A percentile compares a stretch with the other conserved stretches of the same genome.
phyloP scores from a whole-genome alignment of 2,113 vertebrate species.

The Antechinus flavipes region DNA sequence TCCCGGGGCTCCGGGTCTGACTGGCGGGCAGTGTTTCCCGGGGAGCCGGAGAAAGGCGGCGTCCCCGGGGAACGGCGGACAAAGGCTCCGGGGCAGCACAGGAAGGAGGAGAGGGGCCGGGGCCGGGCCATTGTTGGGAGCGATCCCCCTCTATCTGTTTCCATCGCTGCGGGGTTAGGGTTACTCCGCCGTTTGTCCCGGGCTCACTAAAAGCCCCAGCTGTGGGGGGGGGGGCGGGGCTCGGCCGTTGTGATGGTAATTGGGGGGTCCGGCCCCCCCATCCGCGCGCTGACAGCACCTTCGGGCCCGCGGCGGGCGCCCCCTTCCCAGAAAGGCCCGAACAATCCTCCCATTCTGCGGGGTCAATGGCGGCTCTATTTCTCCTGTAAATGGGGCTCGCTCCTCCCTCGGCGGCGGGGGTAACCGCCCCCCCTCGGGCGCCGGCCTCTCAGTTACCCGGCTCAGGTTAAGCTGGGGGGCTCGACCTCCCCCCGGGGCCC shows the following conservation, averaged over 20 bases:
- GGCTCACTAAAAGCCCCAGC: slow-evolving; percentile 42
- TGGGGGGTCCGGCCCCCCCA: neutral
- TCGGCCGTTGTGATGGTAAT: slow-evolving; percentile 78
- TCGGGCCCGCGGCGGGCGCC: slow-evolving; percentile 44
- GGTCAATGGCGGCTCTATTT: slow-evolving; percentile 80
- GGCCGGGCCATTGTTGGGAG: slow-evolving; percentile 58
- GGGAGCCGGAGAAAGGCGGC: slow-evolving; percentile 52
- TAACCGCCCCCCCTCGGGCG: slow-evolving; percentile 73
- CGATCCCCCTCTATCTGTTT: slow-evolving; percentile 76
- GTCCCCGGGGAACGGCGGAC: slow-evolving; percentile 73
- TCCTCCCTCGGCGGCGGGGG: slow-evolving; percentile 73
- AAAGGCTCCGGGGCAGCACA: slow-evolving; percentile 77
- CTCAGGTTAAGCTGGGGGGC: slow-evolving; percentile 72
- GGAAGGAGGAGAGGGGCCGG: slow-evolving; percentile 59
- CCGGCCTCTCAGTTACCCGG: slow-evolving; percentile 76
- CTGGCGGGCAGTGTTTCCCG: slow-evolving; percentile 61
- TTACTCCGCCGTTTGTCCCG: slow-evolving; percentile 68
- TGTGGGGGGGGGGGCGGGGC: slow-evolving; percentile 66
- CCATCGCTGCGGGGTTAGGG: slow-evolving; percentile 75
- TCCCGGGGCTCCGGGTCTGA: slow-evolving; percentile 64
- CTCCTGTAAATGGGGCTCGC: slow-evolving; percentile 77
- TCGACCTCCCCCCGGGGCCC: slow-evolving; percentile 21
- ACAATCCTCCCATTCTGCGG: slow-evolving; percentile 79
- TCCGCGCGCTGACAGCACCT: slow-evolving; percentile 46
- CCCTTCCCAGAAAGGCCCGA: neutral